phyloP scores from a whole-genome alignment of 2,797 vertebrate genomes.

The Silurus aristotelis region DNA sequence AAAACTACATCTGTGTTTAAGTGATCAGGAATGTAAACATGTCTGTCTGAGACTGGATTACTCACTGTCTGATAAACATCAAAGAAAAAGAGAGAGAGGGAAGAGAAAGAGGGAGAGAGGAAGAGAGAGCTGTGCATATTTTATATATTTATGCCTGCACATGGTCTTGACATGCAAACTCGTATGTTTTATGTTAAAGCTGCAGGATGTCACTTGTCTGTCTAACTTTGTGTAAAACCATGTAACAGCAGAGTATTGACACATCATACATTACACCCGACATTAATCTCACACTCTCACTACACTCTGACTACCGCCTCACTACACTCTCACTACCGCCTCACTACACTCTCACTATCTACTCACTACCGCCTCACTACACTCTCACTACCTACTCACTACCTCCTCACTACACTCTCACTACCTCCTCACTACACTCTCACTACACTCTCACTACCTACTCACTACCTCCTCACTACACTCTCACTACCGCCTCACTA shows the following conservation, averaged over 20 bases:
- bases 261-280: not conserved
- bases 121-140: not conserved
- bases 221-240: not conserved
- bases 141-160: not conserved
- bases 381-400: no score
- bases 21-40: conserved; percentile 6
- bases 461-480: no score
- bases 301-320: no score
- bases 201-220: not conserved
- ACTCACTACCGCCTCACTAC: no score
- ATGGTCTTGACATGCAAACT: not conserved
- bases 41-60: not conserved
- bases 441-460: no score
- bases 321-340: not conserved
- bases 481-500: no score
- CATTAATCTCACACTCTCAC: no score
- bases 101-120: not conserved
- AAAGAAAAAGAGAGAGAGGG: no score
- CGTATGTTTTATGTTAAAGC: not conserved
- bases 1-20: not conserved
- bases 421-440: no score
- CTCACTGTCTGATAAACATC: not conserved
- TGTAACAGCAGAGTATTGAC: not conserved
- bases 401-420: no score
- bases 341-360: not conserved